These are phyloP conservation scores for Acipenser transmontanus DNA, from an alignment of 2,797 vertebrate species.

Conservation along the genomic window DNA sequence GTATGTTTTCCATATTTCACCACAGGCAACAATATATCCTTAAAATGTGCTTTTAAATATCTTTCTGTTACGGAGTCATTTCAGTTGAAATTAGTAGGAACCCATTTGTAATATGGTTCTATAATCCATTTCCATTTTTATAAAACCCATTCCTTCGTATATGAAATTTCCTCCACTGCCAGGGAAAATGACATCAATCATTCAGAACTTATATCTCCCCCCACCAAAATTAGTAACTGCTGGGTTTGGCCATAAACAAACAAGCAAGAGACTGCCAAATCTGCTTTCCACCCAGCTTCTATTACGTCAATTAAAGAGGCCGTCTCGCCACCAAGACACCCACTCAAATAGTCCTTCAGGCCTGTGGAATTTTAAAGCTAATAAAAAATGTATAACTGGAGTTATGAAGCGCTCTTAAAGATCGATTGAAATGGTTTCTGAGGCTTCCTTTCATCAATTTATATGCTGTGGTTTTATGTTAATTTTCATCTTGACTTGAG, in stretches of 20 bases:
- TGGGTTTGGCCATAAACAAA: conserved; percentile 11
- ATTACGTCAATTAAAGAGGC: conserved; percentile 27
- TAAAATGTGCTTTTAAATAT: not conserved
- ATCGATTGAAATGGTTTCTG: conserved; percentile 28
- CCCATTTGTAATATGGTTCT: conserved; percentile 4
- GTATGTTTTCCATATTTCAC: conserved; percentile 1
- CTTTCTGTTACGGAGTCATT: not conserved
- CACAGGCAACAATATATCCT: conserved; percentile 2
- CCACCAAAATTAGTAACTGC: conserved; percentile 5
- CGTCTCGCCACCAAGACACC: conserved; percentile 28
- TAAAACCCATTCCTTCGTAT: not conserved
- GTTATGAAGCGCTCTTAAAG: conserved; percentile 29
- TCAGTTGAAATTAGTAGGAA: conserved; percentile 1
- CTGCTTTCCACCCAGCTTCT: conserved; percentile 3
- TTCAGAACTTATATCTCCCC: conserved; percentile 9
- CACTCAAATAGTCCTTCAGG: conserved; percentile 31
- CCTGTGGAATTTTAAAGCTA: conserved; percentile 31
- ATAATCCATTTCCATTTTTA: not conserved
- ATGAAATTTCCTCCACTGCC: not conserved
- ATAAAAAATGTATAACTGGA: conserved; percentile 35
- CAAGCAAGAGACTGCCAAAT: conserved; percentile 10
- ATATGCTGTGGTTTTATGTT: conserved; percentile 25
- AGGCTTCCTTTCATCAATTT: conserved; percentile 33
- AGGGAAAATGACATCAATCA: conserved; percentile 11
- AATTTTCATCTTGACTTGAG: conserved; percentile 31